Conservation (phyloP, 2,888 invertebrate species). For the Apamea crenata region DNA sequence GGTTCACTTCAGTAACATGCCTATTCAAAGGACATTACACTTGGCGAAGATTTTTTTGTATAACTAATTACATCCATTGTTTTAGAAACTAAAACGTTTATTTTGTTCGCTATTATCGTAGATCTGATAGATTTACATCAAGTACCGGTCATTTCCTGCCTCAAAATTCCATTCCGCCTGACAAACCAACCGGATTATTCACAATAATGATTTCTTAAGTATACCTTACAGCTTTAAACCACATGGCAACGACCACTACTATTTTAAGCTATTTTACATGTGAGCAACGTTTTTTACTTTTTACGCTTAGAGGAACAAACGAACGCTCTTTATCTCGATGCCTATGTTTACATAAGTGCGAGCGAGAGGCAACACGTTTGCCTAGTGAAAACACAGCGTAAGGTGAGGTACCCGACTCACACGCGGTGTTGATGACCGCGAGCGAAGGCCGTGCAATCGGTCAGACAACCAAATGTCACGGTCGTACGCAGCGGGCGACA, state of each 20-base stretch:
- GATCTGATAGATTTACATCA: slow-evolving; percentile 73
- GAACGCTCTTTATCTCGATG: slow-evolving; percentile 71
- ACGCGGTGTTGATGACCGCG: slow-evolving; percentile 89
- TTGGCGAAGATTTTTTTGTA: slow-evolving; percentile 55
- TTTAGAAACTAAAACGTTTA: slow-evolving; percentile 68
- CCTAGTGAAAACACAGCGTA: slow-evolving; percentile 79
- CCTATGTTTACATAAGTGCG: slow-evolving; percentile 69
- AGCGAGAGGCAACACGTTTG: slow-evolving; percentile 72
- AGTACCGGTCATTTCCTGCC: slow-evolving; percentile 73
- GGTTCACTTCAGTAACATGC: slow-evolving; percentile 36
- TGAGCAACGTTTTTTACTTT: slow-evolving; percentile 68
- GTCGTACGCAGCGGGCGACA: slow-evolving; percentile 83
- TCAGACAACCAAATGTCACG: slow-evolving; percentile 89
- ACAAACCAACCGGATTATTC: slow-evolving; percentile 62
- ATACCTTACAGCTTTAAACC: slow-evolving; percentile 66
- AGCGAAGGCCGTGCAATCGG: slow-evolving; percentile 89
- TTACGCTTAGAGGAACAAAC: slow-evolving; percentile 70
- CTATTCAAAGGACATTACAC: slow-evolving; percentile 61
- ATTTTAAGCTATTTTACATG: slow-evolving; percentile 70
- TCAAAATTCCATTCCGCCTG: slow-evolving; percentile 72
- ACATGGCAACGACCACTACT: slow-evolving; percentile 70
- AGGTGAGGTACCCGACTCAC: slow-evolving; percentile 81
- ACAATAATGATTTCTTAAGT: slow-evolving; percentile 70
- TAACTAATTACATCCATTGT: slow-evolving; percentile 70
- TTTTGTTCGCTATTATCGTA: slow-evolving; percentile 68